Evolutionary conservation across 2,888 invertebrate genomes (phyloP), one percentile per base, ranked within the genome.

Genomic region (Automeris io): DNA sequence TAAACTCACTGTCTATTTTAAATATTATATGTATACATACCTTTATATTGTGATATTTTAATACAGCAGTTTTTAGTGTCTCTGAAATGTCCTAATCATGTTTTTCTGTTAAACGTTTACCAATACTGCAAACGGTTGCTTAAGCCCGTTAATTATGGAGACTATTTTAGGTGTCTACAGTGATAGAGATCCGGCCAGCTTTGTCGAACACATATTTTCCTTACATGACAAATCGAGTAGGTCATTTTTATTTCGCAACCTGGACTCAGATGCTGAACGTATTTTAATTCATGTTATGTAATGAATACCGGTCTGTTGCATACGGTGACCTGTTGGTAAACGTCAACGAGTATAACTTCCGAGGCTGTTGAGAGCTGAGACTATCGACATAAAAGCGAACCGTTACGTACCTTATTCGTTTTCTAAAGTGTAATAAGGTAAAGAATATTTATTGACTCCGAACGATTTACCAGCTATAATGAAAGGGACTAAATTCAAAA

Each of bases 301-400:
- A 61, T 43, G 36, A 33, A 48, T 46, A 57, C 54, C 47, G 54
- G 57, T 58, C 43, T 39, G 48, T 54, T 56, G 49, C 55, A 51
- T 50, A 42, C 34, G 25, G 42, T 43, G 51, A 50, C 47, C 47
- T 45, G 42, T 44, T 46, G 13, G 39, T n/a, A 26, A 16, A 21
- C 33, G 34, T 37, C 33, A 34, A 12, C 32, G 19, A 29, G n/a
- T 12, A 25, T 6, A 21, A 21, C 8, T n/a, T 23, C 32, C 6
- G 33, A 8, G 16, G 26, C 18, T n/a, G n/a, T n/a, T n/a, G n/a
- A n/a, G n/a, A n/a, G n/a, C n/a, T n/a, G n/a, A n/a, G n/a, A n/a
- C n/a, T n/a, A n/a, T n/a, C n/a, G n/a, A n/a, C n/a, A n/a, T n/a
- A n/a, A n/a, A n/a, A n/a, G n/a, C n/a, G n/a, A n/a, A n/a, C n/a